These are phyloP conservation scores for Varanus komodoensis DNA, from an alignment of 2,113 vertebrate species.

Conservation along the genomic window DNA sequence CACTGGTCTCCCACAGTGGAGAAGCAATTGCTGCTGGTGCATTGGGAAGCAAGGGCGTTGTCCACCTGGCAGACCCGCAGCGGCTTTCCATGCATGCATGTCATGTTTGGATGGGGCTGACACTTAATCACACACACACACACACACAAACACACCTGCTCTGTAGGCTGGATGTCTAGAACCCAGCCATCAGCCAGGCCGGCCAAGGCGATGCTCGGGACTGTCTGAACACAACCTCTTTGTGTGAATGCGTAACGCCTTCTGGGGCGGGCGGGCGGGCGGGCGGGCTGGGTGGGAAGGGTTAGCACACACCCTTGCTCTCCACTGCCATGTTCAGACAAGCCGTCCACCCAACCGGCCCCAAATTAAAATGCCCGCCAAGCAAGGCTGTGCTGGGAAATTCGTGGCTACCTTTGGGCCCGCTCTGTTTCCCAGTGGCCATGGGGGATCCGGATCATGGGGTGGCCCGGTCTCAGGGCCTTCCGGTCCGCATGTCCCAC, in stretches of 20 bases:
- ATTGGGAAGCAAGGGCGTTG: too few relatives aligned
- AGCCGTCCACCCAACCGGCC: background rate
- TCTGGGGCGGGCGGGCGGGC: background rate
- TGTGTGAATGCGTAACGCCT: background rate
- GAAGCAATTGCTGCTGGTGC: too few relatives aligned
- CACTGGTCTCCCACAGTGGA: too few relatives aligned
- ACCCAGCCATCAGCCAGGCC: background rate
- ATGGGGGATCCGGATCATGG: background rate
- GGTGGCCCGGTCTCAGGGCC: fast-evolving
- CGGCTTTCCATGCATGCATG: too few relatives aligned
- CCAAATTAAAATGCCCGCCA: background rate
- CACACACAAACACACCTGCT: background rate
- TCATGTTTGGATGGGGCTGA: background rate
- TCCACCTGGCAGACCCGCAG: too few relatives aligned
- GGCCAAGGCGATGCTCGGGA: too few relatives aligned
- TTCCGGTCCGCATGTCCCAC: background rate
- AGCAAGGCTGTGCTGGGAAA: too few relatives aligned
- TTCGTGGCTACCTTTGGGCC: background rate
- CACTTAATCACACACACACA: too few relatives aligned
- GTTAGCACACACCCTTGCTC: background rate
- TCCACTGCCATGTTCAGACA: background rate
- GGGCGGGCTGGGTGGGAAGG: background rate
- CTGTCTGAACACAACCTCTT: too few relatives aligned
- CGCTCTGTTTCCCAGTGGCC: background rate
- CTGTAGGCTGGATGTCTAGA: background rate